Conservation (phyloP, 2,113 vertebrate genomes). For the Perca fluviatilis region DNA sequence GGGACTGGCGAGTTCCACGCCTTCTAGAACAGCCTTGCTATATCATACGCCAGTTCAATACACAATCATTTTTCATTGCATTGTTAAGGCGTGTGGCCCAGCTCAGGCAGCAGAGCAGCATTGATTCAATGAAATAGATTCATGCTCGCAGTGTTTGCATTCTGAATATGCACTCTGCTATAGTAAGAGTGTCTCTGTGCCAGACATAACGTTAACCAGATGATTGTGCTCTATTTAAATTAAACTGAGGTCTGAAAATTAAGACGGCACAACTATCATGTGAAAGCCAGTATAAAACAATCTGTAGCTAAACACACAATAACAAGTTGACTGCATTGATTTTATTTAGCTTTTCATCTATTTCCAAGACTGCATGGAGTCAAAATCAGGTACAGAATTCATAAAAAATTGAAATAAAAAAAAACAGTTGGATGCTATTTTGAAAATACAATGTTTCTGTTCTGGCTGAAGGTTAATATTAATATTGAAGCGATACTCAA, state of each 20-base stretch:
- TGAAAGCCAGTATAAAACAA: background rate
- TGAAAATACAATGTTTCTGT: background rate
- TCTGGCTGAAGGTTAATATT: background rate
- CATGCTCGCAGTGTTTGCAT: constrained; percentile 39
- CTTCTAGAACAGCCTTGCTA: background rate
- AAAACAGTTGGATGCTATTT: background rate
- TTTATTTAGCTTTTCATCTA: background rate
- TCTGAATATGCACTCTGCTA: constrained; percentile 17
- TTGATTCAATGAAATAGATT: constrained; percentile 52
- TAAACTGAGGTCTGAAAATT: background rate
- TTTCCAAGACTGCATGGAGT: background rate
- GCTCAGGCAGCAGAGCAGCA: constrained; percentile 42
- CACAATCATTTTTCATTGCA: constrained; percentile 43
- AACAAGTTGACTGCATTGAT: background rate
- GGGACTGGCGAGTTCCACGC: no score
- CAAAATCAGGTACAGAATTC: background rate
- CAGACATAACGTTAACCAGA: constrained; percentile 20
- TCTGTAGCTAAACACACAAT: no score
- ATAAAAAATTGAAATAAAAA: background rate
- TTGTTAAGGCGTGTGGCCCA: constrained; percentile 26
- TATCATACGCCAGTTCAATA: constrained; percentile 55
- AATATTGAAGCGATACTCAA: background rate
- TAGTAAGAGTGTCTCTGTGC: background rate
- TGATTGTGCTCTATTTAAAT: background rate
- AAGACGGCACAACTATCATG: background rate